A percentile compares a stretch with the other conserved stretches of the same genome.
Conservation (phyloP, 2,113 vertebrate genomes). For the Takifugu flavidus region DNA sequence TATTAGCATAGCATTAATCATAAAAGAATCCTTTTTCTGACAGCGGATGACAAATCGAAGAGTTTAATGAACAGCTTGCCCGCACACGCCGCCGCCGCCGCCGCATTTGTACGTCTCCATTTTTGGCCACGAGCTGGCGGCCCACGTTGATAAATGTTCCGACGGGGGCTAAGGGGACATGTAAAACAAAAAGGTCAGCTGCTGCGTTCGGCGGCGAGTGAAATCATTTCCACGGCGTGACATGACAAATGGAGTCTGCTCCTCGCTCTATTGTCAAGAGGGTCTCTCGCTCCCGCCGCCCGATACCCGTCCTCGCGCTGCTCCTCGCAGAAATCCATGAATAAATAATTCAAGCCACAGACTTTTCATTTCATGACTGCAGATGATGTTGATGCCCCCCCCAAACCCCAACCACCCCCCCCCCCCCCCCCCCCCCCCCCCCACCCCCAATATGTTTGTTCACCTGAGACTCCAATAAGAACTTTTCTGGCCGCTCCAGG, state of each 20-base stretch:
- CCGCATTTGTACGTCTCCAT: constrained; percentile 18
- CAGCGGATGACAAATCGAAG: no score
- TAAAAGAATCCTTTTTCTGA: no score
- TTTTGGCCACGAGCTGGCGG: constrained; percentile 18
- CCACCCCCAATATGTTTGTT: constrained; percentile 42
- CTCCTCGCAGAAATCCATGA: constrained; percentile 49
- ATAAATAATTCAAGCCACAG: constrained; percentile 64
- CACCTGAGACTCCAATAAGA: constrained; percentile 49
- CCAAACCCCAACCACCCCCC: constrained; percentile 14
- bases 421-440: constrained; percentile 14
- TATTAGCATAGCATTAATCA: no score
- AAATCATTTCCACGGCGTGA: constrained; percentile 42
- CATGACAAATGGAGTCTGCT: constrained; percentile 59
- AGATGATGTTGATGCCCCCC: constrained; percentile 51
- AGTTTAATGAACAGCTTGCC: not conserved
- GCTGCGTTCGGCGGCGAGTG: constrained; percentile 20
- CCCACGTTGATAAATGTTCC: constrained; percentile 44
- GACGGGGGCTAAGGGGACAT: constrained; percentile 36
- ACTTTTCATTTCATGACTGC: constrained; percentile 57
- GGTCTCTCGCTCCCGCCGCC: constrained; percentile 2
- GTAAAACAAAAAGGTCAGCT: constrained; percentile 61
- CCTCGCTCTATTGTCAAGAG: constrained; percentile 41
- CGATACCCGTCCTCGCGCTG: constrained; percentile 18
- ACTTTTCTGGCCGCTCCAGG: constrained; percentile 4
- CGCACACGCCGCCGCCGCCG: not conserved